phyloP scores from a whole-genome alignment of 1,140 invertebrate genomes.

The Drosophila tristis region DNA sequence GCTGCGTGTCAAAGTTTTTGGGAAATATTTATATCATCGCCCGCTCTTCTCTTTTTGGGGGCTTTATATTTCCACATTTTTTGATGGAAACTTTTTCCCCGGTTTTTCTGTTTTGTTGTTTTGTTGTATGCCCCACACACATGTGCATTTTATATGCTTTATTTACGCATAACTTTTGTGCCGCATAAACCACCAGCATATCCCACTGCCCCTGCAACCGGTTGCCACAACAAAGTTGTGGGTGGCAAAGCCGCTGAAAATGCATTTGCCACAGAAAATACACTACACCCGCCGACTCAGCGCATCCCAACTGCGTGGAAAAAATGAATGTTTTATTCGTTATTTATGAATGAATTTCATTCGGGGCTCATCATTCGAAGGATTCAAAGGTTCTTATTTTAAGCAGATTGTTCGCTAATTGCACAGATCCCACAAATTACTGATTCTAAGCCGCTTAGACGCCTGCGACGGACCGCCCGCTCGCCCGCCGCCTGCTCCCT shows the following conservation, averaged over 20 bases:
- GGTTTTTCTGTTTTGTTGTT: slow-evolving; percentile 16
- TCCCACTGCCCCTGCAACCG: not conserved
- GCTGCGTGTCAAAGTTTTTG: slow-evolving; percentile 54
- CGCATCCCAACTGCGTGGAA: not conserved
- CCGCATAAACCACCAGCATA: too few relatives aligned
- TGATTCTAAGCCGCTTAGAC: slow-evolving; percentile 63
- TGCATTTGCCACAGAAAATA: slow-evolving; percentile 1
- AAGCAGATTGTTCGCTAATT: slow-evolving; percentile 58
- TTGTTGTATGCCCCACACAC: slow-evolving; percentile 10
- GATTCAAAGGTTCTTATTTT: slow-evolving; percentile 23
- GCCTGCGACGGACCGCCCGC: not conserved
- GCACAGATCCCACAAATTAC: slow-evolving; percentile 29
- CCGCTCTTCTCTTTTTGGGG: not conserved
- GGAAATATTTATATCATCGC: slow-evolving; percentile 23
- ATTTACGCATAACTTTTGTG: slow-evolving; percentile 43
- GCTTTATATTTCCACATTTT: not conserved
- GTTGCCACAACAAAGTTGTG: not conserved
- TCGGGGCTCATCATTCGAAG: not conserved
- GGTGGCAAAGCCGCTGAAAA: slow-evolving; percentile 31
- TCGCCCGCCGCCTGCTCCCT: too few relatives aligned
- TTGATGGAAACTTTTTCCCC: slow-evolving; percentile 23
- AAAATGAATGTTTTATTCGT: slow-evolving; percentile 16
- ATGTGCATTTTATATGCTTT: slow-evolving; percentile 45
- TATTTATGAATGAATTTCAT: slow-evolving; percentile 22
- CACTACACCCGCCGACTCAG: too few relatives aligned